Percentiles rank a stretch among this genome's conserved stretches.
phyloP scores from a whole-genome alignment of 2,797 vertebrate species.

The Eidolon dupreanum region DNA sequence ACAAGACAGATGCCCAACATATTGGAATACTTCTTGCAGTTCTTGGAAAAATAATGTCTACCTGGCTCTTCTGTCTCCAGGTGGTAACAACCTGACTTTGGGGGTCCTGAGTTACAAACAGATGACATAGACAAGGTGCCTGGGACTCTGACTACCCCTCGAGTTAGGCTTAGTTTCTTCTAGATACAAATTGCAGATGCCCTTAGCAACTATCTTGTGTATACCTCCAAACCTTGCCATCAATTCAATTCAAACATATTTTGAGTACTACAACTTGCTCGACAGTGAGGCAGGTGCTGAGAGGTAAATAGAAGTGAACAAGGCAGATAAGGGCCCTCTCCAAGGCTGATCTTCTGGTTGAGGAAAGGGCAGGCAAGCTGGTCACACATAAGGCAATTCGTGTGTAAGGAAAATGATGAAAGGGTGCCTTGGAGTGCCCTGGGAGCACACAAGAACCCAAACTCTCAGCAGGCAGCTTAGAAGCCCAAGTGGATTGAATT shows the following conservation, averaged over 20 bases:
- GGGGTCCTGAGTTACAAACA: not conserved
- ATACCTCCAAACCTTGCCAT: not conserved
- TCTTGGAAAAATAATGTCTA: not conserved
- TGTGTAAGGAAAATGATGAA: not conserved
- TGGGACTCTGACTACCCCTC: not conserved
- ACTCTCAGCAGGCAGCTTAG: not conserved
- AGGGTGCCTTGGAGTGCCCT: not conserved
- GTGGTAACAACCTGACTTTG: not conserved
- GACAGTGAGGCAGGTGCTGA: not conserved
- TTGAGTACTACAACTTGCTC: not conserved
- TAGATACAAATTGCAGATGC: not conserved
- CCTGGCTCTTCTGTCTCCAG: not conserved
- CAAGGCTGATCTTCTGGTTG: not conserved
- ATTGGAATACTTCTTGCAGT: not conserved
- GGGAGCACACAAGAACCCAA: not conserved
- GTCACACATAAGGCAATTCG: not conserved
- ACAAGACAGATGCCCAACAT: not conserved
- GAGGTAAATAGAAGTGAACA: not conserved
- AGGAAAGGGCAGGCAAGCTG: not conserved
- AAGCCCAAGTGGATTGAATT: constrained; percentile 2
- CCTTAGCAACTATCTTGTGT: not conserved
- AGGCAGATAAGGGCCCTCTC: not conserved
- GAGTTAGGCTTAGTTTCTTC: not conserved
- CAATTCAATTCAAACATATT: not conserved
- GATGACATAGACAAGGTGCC: not conserved